These are phyloP conservation scores for Geotrypetes seraphini DNA, from an alignment of 2,797 vertebrate species.

Conservation along the genomic window DNA sequence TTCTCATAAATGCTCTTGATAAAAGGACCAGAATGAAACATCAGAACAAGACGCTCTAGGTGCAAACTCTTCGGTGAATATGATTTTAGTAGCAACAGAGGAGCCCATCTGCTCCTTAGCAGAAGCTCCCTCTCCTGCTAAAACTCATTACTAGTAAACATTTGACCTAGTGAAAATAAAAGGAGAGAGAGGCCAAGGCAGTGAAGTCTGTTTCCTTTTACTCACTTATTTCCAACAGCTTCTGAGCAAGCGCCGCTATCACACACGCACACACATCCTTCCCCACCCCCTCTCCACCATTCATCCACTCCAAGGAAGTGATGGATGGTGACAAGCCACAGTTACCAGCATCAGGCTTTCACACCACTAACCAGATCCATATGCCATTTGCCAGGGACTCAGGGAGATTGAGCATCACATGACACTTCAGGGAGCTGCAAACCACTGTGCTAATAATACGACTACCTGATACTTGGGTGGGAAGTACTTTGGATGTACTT, in stretches of 20 bases:
- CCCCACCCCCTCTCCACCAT: not conserved
- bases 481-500: not conserved
- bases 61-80: too few relatives aligned
- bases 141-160: not conserved
- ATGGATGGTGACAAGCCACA: constrained; percentile 38
- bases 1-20: constrained; percentile 18
- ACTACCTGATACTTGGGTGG: not conserved
- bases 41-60: too few relatives aligned
- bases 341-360: constrained; percentile 37
- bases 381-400: constrained; percentile 1
- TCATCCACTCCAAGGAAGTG: constrained; percentile 10
- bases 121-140: not conserved
- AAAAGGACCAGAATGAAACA: too few relatives aligned
- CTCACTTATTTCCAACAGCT: constrained; percentile 1
- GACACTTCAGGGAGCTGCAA: not conserved
- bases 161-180: not conserved
- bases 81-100: not conserved
- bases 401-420: not conserved
- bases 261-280: too few relatives aligned
- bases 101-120: accelerated
- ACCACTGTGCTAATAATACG: not conserved
- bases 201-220: constrained; percentile 18
- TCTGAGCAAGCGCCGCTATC: constrained; percentile 1
- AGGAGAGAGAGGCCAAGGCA: accelerated
- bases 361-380: constrained; percentile 29